Conservation (phyloP, 2,888 invertebrate species). For the Lasioglossum malachurum region DNA sequence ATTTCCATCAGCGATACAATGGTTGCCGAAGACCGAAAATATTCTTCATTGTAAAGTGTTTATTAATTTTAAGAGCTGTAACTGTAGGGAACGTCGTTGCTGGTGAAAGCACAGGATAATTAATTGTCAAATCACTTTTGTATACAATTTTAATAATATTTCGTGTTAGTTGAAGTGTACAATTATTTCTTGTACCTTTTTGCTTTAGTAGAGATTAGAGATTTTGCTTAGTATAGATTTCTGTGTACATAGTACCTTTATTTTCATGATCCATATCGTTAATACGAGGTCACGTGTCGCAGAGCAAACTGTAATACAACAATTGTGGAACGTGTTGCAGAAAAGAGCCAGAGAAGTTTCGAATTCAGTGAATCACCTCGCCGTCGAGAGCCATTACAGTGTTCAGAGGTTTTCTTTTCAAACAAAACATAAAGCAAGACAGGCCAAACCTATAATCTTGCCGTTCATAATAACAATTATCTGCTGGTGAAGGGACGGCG, state of each 20-base stretch:
- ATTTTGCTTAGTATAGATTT: neutral
- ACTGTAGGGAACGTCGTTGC: neutral
- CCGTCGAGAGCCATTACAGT: constrained; percentile 37
- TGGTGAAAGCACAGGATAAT: neutral
- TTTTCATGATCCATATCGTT: neutral
- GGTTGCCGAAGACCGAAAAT: neutral
- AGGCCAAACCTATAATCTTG: constrained; percentile 72
- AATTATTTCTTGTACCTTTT: too few species aligned
- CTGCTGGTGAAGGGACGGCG: constrained; percentile 66
- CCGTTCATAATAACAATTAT: constrained; percentile 78
- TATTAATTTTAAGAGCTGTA: neutral
- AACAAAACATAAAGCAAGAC: constrained; percentile 65
- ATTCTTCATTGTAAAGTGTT: neutral
- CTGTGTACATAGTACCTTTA: neutral
- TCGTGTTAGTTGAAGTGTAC: too few species aligned
- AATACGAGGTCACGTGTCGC: neutral
- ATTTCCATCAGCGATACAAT: neutral
- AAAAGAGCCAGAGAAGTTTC: neutral
- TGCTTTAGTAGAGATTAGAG: too few species aligned
- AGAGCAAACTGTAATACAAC: neutral
- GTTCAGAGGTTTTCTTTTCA: constrained; percentile 51
- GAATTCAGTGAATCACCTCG: constrained; percentile 34
- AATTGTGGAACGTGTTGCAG: neutral
- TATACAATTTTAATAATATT: neutral
- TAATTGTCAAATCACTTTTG: neutral